Conservation (phyloP, 2,888 invertebrate species). For the Cinara cedri region DNA sequence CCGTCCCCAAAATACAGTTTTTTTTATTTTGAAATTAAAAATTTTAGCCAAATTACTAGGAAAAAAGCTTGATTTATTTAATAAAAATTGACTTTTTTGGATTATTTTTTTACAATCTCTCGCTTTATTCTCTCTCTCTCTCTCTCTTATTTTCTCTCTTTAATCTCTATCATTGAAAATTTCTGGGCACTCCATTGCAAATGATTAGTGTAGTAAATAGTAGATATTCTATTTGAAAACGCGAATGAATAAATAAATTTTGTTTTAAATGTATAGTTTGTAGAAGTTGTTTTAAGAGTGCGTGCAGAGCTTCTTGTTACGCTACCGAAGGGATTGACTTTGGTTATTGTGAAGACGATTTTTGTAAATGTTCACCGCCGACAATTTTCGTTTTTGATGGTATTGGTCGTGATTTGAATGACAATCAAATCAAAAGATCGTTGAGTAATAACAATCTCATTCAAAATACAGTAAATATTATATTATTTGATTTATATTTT, state of each 20-base stretch:
- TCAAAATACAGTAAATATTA: constrained; percentile 16
- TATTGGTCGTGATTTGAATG: background rate
- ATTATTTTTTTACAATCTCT: too few relatives aligned
- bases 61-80: too few relatives aligned
- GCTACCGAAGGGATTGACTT: background rate
- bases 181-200: too few relatives aligned
- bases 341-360: background rate
- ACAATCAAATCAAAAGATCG: background rate
- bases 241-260: background rate
- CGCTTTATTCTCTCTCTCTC: too few relatives aligned
- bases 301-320: constrained; percentile 20
- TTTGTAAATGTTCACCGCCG: background rate
- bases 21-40: too few relatives aligned
- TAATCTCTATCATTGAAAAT: too few relatives aligned
- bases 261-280: background rate
- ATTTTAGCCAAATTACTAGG: too few relatives aligned
- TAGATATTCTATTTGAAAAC: background rate
- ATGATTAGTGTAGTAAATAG: too few relatives aligned
- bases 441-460: background rate
- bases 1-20: too few relatives aligned
- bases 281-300: background rate
- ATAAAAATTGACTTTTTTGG: too few relatives aligned
- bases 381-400: constrained; percentile 7
- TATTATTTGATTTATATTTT: background rate
- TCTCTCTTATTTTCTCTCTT: too few relatives aligned